Base-by-base conservation (phyloP, 2,888 invertebrate species). In the Hyalella azteca region DNA sequence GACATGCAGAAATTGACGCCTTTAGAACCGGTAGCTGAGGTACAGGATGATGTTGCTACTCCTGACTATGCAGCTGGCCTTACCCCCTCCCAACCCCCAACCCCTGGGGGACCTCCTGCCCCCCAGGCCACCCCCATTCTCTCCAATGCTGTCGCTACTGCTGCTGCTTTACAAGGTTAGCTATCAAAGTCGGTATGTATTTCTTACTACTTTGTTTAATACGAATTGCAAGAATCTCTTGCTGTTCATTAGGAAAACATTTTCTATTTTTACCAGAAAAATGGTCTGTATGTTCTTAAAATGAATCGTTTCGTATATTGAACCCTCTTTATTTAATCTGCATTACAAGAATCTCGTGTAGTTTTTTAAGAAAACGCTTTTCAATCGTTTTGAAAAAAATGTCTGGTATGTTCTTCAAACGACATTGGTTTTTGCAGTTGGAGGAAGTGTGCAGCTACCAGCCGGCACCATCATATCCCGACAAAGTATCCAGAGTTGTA, bases 51-150 rank as follows among this genome's bases (percentile, higher is more conserved):
- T 19, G 39, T 36, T 36, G n/a, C 26, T 15, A 83, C 94, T 7
- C 95, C 95, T 0, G 95, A 95, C 87, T 95, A 95, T 88, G 95
- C 95, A 13, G 93, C 93, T 78, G 94, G 94, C 15, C 89, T 94
- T 40, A 90, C 92, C 7, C 90, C 93, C 5, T 90, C 92, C 29
- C 90, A 90, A 83, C 90, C 91, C 79, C 90, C 91, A 3, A 85
- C 86, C 1, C 86, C 87, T 19, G 85, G 86, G 26, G 75, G 75
- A n/a, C 82, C 82, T 45, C 78, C 85, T 9, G 81, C 81, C 4
- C 41, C 79, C 9, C 78, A 81, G n/a, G 29, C 83, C 73, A 81
- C 83, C 5, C 81, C 81, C 9, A 49, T 82, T 15, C 60, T 80
- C 13, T 76, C 82, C 22, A 66, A 66, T n/a, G 78, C 82, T 32